Evolutionary conservation across 2,113 vertebrate species (phyloP).

Genomic region (Galeopterus variegatus): DNA sequence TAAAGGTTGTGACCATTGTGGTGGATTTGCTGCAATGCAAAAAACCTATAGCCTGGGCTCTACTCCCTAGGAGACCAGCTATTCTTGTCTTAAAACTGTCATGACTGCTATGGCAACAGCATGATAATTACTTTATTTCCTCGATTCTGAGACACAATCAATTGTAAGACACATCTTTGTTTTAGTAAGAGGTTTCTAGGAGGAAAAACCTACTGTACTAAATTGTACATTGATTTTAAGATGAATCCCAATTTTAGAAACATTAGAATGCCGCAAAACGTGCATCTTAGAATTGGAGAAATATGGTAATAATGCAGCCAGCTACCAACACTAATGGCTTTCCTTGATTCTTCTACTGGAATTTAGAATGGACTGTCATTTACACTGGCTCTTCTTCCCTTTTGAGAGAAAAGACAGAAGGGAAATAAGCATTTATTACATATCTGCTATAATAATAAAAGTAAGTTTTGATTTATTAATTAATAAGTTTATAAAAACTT

Average conservation of each 20-base stretch:
- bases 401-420: constrained; percentile 23
- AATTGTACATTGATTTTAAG: constrained; percentile 59
- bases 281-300: constrained; percentile 47
- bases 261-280: constrained; percentile 33
- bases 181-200: constrained; percentile 69
- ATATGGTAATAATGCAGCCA: constrained; percentile 4
- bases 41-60: background rate
- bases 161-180: constrained; percentile 30
- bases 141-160: constrained; percentile 47
- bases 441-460: constrained; percentile 41
- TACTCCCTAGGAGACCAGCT: background rate
- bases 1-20: constrained; percentile 36
- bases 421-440: background rate
- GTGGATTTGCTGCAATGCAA: constrained; percentile 13
- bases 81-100: constrained; percentile 61
- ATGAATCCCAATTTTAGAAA: constrained; percentile 6
- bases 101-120: constrained; percentile 44
- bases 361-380: constrained; percentile 16
- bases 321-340: background rate
- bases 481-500: background rate
- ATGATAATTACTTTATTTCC: constrained; percentile 59
- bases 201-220: constrained; percentile 37
- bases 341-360: constrained; percentile 37
- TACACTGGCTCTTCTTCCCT: background rate
- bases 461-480: background rate